Base-by-base conservation (phyloP, 2,113 vertebrate genomes). In the Pollimyrus isidori region DNA sequence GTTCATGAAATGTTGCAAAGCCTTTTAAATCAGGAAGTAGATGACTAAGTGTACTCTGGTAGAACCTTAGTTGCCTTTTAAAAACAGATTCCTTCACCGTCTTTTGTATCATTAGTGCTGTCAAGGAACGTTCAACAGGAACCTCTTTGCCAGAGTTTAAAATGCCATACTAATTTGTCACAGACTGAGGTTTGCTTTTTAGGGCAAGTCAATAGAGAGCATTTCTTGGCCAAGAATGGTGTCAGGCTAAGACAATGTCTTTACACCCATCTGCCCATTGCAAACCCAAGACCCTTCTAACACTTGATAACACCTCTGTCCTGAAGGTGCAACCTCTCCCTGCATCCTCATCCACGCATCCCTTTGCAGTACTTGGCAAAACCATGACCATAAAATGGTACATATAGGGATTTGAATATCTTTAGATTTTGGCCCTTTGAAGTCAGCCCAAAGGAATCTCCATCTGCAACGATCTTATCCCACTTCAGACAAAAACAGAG, bases 81-180 rank as follows among this genome's bases (percentile, higher is more conserved):
- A 92, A 91, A 85, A 91, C 86, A 92, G 91, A 92, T 94, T 92
- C 92, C 92, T 92, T 89, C 92, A 90, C 87, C n/a, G 21, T 39
- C 39, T 87, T 48, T 83, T 90, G 88, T 89, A 88, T 91, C 92
- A 89, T 92, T 92, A 94, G 92, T 90, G 92, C 91, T 91, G 89
- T 92, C 92, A 94, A 94, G 93, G 92, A 93, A 93, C 93, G 93
- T 92, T 35, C n/a, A 30, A 92, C 30, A 53, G 30, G 85, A 50
- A 93, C 85, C 58, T 3, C 89, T 30, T 90, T 94, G 92, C 92
- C 92, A 93, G 86, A 94, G 93, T 62, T 17, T 89, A 90, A 92
- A 91, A 94, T 94, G 93, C 94, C 94, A 93, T 91, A 93, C 91
- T 89, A 91, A 93, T 95, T 94, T 94, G 93, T 94, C 93, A 95